Conservation (phyloP, 2,113 vertebrate genomes). For the Aepyceros melampus region DNA sequence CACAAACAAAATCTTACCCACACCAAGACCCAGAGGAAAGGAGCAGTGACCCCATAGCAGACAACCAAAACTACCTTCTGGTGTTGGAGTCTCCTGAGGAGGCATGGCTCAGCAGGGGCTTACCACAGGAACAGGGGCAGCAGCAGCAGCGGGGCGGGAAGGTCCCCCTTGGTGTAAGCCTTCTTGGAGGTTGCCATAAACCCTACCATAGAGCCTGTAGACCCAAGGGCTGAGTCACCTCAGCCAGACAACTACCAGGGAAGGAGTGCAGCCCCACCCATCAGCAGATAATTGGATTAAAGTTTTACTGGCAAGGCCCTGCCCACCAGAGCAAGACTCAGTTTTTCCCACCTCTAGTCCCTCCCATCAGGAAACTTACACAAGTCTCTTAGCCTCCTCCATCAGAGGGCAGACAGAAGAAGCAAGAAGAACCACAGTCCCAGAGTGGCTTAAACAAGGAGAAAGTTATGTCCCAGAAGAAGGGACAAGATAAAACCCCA, state of each 20-base stretch:
- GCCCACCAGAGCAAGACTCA: not conserved
- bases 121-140: not conserved
- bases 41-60: not conserved
- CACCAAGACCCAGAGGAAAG: not conserved
- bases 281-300: not conserved
- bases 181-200: not conserved
- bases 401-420: not conserved
- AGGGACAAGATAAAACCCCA: not conserved
- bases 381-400: not conserved
- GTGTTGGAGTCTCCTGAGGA: not conserved
- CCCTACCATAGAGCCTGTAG: not conserved
- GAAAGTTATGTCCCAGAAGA: not conserved
- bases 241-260: not conserved
- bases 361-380: not conserved
- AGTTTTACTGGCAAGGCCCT: not conserved
- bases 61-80: not conserved
- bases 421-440: not conserved
- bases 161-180: not conserved
- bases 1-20: not conserved
- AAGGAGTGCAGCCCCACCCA: not conserved
- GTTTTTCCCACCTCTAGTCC: not conserved
- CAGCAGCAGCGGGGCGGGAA: not conserved
- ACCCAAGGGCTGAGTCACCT: not conserved
- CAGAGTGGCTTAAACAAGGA: not conserved
- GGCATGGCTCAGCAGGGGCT: not conserved